A percentile compares a stretch with the other conserved stretches of the same genome.
phyloP scores from a whole-genome alignment of 1,140 invertebrate species.

The Drosophila melanica region DNA sequence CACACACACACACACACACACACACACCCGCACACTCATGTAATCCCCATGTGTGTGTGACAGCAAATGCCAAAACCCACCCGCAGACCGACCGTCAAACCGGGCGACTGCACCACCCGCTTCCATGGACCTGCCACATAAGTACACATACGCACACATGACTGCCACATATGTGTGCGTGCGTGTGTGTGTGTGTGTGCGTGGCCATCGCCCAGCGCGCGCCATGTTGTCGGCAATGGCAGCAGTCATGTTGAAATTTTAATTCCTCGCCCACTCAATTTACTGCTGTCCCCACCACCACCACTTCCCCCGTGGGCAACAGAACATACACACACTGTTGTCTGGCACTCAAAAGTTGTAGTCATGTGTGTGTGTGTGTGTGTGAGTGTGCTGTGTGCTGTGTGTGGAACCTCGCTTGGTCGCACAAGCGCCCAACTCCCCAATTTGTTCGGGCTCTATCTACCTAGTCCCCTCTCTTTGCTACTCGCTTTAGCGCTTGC shows the following conservation, averaged over 20 bases:
- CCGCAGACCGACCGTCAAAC: constrained; percentile 52
- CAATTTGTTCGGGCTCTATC: constrained; percentile 9
- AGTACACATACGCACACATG: constrained; percentile 33
- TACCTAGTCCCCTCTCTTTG: background rate
- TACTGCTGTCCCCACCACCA: constrained; percentile 33
- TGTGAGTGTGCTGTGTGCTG: constrained; percentile 3
- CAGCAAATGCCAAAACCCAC: constrained; percentile 77
- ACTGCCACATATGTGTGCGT: constrained; percentile 11
- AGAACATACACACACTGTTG: constrained; percentile 34
- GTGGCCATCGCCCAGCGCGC: constrained; percentile 68
- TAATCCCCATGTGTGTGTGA: constrained; percentile 57
- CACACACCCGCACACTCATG: constrained; percentile 34
- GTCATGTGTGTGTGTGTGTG: constrained; percentile 35
- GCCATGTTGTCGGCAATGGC: constrained; percentile 66
- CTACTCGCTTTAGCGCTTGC: background rate
- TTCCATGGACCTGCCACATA: constrained; percentile 27
- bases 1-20: constrained; percentile 43
- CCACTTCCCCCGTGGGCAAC: background rate
- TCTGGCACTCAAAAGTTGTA: constrained; percentile 75
- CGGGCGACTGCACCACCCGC: constrained; percentile 15
- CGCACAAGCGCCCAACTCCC: constrained; percentile 26
- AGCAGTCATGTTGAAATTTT: constrained; percentile 81
- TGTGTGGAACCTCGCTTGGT: constrained; percentile 46
- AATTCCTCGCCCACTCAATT: constrained; percentile 81
- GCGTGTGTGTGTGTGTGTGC: constrained; percentile 38